Conservation (phyloP, 1,140 invertebrate species). For the Aphis craccivora region DNA sequence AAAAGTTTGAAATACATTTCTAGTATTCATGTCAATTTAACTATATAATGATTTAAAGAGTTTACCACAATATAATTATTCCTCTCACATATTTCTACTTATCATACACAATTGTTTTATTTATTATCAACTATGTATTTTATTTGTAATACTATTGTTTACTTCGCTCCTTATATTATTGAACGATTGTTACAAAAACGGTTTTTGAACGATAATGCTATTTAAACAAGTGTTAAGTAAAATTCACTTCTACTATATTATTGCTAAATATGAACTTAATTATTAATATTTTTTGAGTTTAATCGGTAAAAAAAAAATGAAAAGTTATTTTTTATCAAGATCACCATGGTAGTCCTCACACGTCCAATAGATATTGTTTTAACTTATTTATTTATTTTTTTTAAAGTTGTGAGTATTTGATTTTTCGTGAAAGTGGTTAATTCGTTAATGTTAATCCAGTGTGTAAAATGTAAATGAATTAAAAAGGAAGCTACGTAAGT, state of each 20-base stretch:
- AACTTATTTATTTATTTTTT: not conserved
- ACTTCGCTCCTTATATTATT: not conserved
- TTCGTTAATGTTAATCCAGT: conserved; percentile 28
- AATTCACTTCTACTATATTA: not conserved
- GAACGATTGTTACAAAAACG: not conserved
- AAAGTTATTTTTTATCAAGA: not conserved
- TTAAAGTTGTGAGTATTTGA: not conserved
- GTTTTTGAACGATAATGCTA: not conserved
- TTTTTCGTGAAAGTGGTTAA: not conserved
- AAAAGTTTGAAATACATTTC: conserved; percentile 20
- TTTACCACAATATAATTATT: not conserved
- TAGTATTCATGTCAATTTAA: conserved; percentile 40
- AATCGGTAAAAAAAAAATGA: not conserved
- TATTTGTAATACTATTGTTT: not conserved
- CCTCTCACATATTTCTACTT: not conserved
- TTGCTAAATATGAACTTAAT: not conserved
- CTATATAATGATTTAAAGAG: conserved; percentile 42
- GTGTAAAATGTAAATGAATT: conserved; percentile 48
- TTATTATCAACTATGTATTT: not conserved
- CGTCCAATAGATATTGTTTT: not conserved
- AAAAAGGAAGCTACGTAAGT: not conserved
- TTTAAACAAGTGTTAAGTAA: not conserved
- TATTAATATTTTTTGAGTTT: not conserved
- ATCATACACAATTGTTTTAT: not conserved
- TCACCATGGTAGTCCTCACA: not conserved